Evolutionary conservation across 2,888 invertebrate species (phyloP).

Genomic region (Brachypalpus laphriformis): DNA sequence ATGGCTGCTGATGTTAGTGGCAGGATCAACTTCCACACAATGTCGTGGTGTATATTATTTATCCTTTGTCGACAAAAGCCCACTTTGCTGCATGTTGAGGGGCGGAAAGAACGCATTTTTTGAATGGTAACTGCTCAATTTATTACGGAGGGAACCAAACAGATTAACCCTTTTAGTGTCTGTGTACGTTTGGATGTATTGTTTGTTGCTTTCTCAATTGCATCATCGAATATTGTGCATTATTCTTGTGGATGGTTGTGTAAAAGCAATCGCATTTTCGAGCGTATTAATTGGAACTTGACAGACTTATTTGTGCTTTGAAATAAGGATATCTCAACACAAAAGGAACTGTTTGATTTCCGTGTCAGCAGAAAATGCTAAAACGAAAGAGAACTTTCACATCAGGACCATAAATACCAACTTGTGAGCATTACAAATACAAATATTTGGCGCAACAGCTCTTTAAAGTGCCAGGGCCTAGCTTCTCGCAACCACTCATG

Average conservation of each 20-base stretch:
- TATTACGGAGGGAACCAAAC: constrained; percentile 29
- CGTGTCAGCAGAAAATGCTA: background rate
- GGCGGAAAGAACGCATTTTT: background rate
- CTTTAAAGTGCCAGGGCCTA: too few relatives aligned
- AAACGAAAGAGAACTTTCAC: too few relatives aligned
- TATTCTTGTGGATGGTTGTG: background rate
- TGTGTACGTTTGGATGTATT: background rate
- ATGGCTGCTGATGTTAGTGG: constrained; percentile 39
- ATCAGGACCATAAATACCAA: too few relatives aligned
- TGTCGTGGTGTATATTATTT: constrained; percentile 35
- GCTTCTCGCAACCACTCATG: too few relatives aligned
- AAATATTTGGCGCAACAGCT: too few relatives aligned
- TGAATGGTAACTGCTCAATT: constrained; percentile 37
- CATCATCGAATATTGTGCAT: background rate
- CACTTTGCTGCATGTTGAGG: background rate
- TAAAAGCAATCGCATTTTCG: background rate
- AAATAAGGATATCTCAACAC: background rate
- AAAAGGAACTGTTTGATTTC: background rate
- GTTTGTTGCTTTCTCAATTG: background rate
- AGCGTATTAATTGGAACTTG: background rate
- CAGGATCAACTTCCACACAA: constrained; percentile 55
- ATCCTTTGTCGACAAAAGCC: constrained; percentile 40
- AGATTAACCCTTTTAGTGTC: background rate
- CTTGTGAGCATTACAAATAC: too few relatives aligned
- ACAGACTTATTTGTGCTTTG: background rate